Evolutionary conservation across 2,797 vertebrate genomes (phyloP), one percentile per base, ranked within the genome.

Genomic region (Syngnathus rostellatus): DNA sequence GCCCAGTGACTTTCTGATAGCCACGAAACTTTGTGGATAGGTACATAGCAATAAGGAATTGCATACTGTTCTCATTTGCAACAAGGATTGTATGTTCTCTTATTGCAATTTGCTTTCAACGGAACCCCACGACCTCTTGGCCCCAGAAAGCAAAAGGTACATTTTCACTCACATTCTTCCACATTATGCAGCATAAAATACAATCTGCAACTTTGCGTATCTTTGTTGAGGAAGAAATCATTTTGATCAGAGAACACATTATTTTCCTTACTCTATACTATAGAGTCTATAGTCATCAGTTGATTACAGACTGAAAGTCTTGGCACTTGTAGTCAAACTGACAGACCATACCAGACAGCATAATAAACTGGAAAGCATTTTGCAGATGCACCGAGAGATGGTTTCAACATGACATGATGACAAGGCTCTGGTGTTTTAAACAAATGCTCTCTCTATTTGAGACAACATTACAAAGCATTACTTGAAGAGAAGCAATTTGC

Each of bases 361-460:
- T 83, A 79, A 86, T 62, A 77, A 78, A 76, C 77, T 79, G 70
- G 21, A 68, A 74, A 73, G 73, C 65, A 65, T 69, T 77, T 81
- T 25, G 41, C 7, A 65, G 68, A 77, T 67, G 43, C 74, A 75
- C 10, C 2, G 39, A 50, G 68, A 68, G 64, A 74, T 70, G 68
- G 55, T 21, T 62, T 48, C 71, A 76, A 73, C 68, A 69, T 23
- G 58, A 63, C 48, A 57, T 67, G 38, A 72, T 66, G 80, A 82
- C 81, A 54, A 53, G 68, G 68, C 71, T 77, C 67, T 76, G 68
- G 57, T 76, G 69, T 84, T 85, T 80, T 75, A 84, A 86, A 89
- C 78, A 83, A 87, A 87, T 84, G 84, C 82, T 84, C 88, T 84
- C 88, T 87, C 83, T 83, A 87, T 88, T 86, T 86, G 81, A 76